phyloP scores from a whole-genome alignment of 2,888 invertebrate genomes.

The Ecliptopera silaceata region DNA sequence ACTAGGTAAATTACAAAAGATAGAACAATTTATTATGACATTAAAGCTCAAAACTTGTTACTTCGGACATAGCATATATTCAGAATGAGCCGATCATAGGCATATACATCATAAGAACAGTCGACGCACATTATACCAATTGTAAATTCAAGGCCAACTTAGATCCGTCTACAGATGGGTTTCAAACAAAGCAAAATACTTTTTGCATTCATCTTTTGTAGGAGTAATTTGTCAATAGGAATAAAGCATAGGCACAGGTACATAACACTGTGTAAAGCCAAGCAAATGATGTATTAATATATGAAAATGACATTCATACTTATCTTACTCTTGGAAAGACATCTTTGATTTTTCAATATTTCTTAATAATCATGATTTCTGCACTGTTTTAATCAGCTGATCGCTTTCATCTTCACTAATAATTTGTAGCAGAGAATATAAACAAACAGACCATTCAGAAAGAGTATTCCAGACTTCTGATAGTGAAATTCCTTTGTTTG shows the following conservation, averaged over 20 bases:
- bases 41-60: too few relatives aligned
- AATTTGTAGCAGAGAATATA: constrained; percentile 10
- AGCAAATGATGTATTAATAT: background rate
- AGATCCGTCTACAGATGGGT: constrained; percentile 8
- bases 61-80: background rate
- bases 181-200: constrained; percentile 7
- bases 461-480: background rate
- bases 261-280: too few relatives aligned
- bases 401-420: background rate
- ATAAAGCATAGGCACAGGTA: background rate
- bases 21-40: too few relatives aligned
- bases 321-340: constrained; percentile 4
- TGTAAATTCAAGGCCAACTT: constrained; percentile 21
- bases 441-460: constrained; percentile 14
- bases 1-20: too few relatives aligned
- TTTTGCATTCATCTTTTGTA: background rate
- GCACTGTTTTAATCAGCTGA: constrained; percentile 14
- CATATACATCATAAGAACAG: background rate
- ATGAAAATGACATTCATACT: constrained; percentile 15
- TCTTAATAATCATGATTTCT: background rate
- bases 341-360: constrained; percentile 1
- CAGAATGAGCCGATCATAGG: background rate
- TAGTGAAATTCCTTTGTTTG: constrained; percentile 31
- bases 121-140: constrained; percentile 9
- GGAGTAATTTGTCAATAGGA: background rate